phyloP scores from a whole-genome alignment of 2,888 invertebrate genomes.

The Hecatera dysodea region DNA sequence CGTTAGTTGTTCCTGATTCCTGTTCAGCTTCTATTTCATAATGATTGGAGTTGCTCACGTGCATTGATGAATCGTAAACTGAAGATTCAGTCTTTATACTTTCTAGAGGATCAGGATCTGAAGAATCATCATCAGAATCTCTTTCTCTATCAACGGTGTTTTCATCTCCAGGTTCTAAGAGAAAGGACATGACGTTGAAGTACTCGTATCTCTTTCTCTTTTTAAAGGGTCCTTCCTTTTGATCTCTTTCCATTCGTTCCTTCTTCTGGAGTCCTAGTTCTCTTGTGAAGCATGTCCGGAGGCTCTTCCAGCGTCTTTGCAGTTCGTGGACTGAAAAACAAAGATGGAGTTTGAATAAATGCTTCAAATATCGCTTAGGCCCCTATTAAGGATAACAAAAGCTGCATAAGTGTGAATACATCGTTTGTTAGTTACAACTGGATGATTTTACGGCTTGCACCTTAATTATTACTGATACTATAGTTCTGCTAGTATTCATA shows the following conservation, averaged over 20 bases:
- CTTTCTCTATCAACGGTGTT: conserved; percentile 50
- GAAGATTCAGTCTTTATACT: conserved; percentile 66
- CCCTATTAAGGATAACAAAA: neutral
- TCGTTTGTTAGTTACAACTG: neutral
- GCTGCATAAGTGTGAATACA: neutral
- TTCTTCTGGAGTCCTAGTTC: conserved; percentile 74
- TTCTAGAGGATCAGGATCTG: conserved; percentile 70
- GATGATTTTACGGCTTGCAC: conserved; percentile 1
- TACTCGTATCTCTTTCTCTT: conserved; percentile 77
- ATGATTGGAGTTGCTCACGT: conserved; percentile 23
- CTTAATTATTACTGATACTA: conserved; percentile 37
- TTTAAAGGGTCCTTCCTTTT: conserved; percentile 65
- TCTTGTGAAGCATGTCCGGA: conserved; percentile 79
- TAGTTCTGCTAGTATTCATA: conserved; percentile 10
- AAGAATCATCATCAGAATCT: conserved; percentile 60
- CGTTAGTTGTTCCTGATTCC: conserved; percentile 16
- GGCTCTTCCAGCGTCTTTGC: conserved; percentile 80
- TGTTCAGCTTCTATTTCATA: conserved; percentile 52
- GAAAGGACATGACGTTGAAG: conserved; percentile 73
- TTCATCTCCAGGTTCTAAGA: conserved; percentile 64
- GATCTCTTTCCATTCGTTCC: conserved; percentile 67
- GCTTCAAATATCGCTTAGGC: conserved; percentile 29
- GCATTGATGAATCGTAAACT: conserved; percentile 43
- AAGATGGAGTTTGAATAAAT: conserved; percentile 49
- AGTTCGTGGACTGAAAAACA: conserved; percentile 74